Conservation (phyloP, 2,888 invertebrate genomes). For the Papilio gigon region DNA sequence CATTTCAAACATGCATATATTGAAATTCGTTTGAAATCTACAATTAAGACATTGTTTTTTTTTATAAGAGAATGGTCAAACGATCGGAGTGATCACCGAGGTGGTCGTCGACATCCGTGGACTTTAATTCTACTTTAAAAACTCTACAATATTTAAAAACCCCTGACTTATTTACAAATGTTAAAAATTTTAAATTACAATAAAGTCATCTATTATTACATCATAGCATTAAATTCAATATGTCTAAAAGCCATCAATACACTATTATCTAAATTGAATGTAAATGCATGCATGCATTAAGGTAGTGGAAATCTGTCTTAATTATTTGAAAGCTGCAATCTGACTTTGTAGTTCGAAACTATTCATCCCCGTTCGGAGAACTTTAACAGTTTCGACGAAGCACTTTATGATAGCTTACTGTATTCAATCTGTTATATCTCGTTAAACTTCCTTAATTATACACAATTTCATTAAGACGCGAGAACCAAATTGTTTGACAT, state of each 20-base stretch:
- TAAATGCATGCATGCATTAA: not conserved
- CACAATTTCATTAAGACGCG: not conserved
- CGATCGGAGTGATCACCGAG: no score
- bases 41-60: no score
- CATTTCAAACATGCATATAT: no score
- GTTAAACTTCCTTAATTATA: slow-evolving; percentile 1
- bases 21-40: no score
- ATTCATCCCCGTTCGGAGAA: slow-evolving; percentile 6
- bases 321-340: slow-evolving; percentile 31
- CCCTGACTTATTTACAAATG: no score
- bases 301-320: slow-evolving; percentile 1
- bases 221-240: no score
- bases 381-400: slow-evolving; percentile 25
- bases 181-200: no score
- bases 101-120: no score
- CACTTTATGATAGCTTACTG: slow-evolving; percentile 32
- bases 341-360: slow-evolving; percentile 19
- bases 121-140: no score
- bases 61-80: no score
- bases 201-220: no score
- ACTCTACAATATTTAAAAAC: no score
- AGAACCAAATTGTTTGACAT: not conserved
- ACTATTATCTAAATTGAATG: not conserved
- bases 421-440: slow-evolving; percentile 23
- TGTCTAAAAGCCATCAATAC: not conserved